phyloP scores from a whole-genome alignment of 92 coral and sea anemone species.

The Umimayanthus kanabou region DNA sequence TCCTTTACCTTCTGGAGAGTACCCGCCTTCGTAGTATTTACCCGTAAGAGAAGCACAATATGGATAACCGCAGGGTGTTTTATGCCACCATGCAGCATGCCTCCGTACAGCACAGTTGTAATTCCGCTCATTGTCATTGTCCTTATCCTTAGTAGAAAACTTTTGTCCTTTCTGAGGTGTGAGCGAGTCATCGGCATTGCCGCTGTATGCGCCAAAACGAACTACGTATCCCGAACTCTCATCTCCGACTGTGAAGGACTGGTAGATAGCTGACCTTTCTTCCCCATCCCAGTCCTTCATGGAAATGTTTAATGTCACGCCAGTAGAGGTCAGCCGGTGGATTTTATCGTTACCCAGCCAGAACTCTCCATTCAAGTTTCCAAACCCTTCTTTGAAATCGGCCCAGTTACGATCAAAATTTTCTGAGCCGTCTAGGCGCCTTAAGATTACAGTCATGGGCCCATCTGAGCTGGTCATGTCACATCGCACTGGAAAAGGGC shows the following conservation, averaged over 20 bases:
- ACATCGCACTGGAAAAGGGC: neutral
- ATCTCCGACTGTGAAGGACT: neutral
- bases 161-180: neutral
- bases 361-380: neutral
- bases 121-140: neutral
- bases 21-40: neutral
- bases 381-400: neutral
- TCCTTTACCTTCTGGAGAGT: neutral
- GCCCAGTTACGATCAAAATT: neutral
- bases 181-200: neutral
- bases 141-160: neutral
- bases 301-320: neutral
- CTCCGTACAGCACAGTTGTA: neutral
- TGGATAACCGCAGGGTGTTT: neutral
- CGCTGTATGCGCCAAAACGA: neutral
- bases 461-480: neutral
- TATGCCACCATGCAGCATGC: neutral
- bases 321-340: neutral
- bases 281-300: neutral
- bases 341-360: constrained; percentile 5
- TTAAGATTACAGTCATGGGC: neutral
- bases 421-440: neutral
- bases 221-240: neutral
- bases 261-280: neutral
- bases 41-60: neutral